Conservation (phyloP, 2,797 vertebrate genomes). For the Phylloscopus collybita region DNA sequence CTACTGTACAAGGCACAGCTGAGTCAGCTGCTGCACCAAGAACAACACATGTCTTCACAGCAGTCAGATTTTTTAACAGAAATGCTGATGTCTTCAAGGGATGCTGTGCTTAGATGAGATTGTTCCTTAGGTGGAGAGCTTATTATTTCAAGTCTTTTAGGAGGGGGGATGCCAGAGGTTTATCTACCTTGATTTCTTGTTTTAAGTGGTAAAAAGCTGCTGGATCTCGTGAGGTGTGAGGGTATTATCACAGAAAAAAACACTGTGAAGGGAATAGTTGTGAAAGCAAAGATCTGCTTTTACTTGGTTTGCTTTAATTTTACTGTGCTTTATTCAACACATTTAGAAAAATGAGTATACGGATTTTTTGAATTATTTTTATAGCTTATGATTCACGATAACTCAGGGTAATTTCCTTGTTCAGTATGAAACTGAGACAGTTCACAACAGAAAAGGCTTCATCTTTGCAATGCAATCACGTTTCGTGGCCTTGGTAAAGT, state of each 20-base stretch:
- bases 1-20: conserved; percentile 11
- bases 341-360: not conserved
- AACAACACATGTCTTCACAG: not conserved
- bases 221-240: not conserved
- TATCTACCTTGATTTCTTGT: not conserved
- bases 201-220: not conserved
- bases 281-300: not conserved
- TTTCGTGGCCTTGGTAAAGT: not conserved
- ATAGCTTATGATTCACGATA: not conserved
- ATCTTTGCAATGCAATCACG: not conserved
- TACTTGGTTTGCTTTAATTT: not conserved
- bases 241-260: not conserved
- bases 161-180: not conserved
- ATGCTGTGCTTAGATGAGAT: not conserved
- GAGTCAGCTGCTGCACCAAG: not conserved
- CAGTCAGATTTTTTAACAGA: not conserved
- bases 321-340: not conserved
- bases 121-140: not conserved
- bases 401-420: not conserved
- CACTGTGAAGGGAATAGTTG: not conserved
- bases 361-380: not conserved
- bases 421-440: not conserved
- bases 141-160: not conserved
- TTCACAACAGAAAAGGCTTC: not conserved
- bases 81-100: not conserved